Evolutionary conservation across 1,140 invertebrate species (phyloP), one percentile per base, ranked within the genome.

Genomic region (Holcopasites calliopsidis): DNA sequence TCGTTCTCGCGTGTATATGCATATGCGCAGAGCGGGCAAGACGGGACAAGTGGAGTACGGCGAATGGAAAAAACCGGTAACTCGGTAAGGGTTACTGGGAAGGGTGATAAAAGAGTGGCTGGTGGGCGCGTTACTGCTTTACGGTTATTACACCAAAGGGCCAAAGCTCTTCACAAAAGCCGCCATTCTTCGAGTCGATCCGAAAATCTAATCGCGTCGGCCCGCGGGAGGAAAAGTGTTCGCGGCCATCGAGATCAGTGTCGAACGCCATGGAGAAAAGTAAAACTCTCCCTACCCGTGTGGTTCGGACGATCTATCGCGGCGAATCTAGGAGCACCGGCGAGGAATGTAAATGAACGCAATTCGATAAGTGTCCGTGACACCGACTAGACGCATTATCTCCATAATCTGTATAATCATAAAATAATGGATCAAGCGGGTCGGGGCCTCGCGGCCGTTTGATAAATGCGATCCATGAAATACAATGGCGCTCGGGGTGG

Each of bases 131-230:
- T 78, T 84, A 85, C 85, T 84, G 83, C 83, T 88, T 89, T 88
- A 88, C 86, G 87, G 84, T 88, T 89, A 87, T 86, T 88, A 88
- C 77, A 76, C 77, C 83, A 83, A 83, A 77, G 73, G 70, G 69
- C 80, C 70, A 55, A 79, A 75, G 44, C 76, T 74, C 60, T 44
- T 42, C 49, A 8, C 75, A 69, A 65, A 35, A 57, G 40, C 66
- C 31, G 21, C 47, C 58, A 64, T 71, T 55, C 57, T 42, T 65
- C 73, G 66, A 77, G 71, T 79, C 77, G 11, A 42, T 10, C 42
- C 35, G 31, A 38, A 11, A 72, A 75, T 70, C 75, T 82, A 74
- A 82, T 82, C 79, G 78, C 47, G 74, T 81, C 44, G 66, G 28
- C 13, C 47, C 42, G 64, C 28, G 62, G n/a, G 21, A 49, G 38